A percentile compares a stretch with the other conserved stretches of the same genome.
phyloP scores from a whole-genome alignment of 2,113 vertebrate genomes.

The Brachyhypopomus gauderio region DNA sequence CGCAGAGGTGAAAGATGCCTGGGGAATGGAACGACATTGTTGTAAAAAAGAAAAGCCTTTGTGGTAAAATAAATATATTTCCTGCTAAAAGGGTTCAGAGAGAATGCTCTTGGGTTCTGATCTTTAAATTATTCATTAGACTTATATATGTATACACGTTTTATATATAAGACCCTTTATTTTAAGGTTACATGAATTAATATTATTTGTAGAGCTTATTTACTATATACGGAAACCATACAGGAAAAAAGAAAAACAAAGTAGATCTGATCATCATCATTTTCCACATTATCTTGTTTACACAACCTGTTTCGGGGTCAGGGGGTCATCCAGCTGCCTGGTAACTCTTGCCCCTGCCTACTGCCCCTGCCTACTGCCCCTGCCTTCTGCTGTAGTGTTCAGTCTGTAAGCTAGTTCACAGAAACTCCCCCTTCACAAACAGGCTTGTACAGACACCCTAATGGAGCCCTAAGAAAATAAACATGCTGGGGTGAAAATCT shows the following conservation, averaged over 20 bases:
- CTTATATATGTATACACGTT: conserved; percentile 43
- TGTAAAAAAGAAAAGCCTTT: conserved; percentile 38
- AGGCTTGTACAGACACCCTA: neutral
- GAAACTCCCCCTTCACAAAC: neutral
- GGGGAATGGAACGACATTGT: conserved; percentile 57
- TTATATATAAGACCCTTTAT: too few relatives aligned
- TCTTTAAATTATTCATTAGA: neutral
- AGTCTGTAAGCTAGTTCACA: neutral
- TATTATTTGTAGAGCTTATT: too few relatives aligned
- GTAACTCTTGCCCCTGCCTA: conserved; percentile 50
- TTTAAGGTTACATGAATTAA: too few relatives aligned
- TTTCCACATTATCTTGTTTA: too few relatives aligned
- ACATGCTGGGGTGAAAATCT: conserved; percentile 1
- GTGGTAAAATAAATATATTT: conserved; percentile 44
- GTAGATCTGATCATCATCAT: too few relatives aligned
- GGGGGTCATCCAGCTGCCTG: too few relatives aligned
- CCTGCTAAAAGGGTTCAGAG: neutral
- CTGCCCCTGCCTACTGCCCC: neutral
- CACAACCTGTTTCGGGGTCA: too few relatives aligned
- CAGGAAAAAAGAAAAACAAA: too few relatives aligned
- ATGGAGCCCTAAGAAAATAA: neutral
- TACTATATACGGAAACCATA: too few relatives aligned
- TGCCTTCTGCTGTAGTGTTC: neutral
- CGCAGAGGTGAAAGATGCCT: conserved; percentile 40
- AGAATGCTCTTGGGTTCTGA: neutral